A percentile compares a stretch with the other conserved stretches of the same genome.
Evolutionary conservation across 1,140 invertebrate genomes (phyloP).

Genomic region (Drosophila nigromelanica): DNA sequence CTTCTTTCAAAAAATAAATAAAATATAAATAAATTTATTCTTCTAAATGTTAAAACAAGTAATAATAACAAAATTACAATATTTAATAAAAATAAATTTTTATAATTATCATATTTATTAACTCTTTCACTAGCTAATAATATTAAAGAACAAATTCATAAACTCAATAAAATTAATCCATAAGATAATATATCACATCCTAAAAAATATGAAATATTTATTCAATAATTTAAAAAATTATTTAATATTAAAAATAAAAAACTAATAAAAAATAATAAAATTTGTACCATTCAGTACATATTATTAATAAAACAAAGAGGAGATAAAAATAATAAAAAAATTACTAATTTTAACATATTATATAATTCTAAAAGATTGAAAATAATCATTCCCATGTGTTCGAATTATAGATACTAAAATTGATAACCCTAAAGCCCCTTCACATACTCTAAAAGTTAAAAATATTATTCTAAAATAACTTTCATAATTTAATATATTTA

Average conservation of each 20-base stretch:
- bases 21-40: slow-evolving; percentile 87
- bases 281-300: slow-evolving; percentile 78
- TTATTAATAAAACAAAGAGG: slow-evolving; percentile 81
- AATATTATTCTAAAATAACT: slow-evolving; percentile 86
- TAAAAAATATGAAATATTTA: slow-evolving; percentile 83
- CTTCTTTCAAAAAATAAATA: slow-evolving; percentile 88
- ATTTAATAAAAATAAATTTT: slow-evolving; percentile 85
- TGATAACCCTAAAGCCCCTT: slow-evolving; percentile 85
- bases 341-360: slow-evolving; percentile 85
- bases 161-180: slow-evolving; percentile 85
- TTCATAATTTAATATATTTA: slow-evolving; percentile 84
- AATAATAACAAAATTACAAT: slow-evolving; percentile 85
- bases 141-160: slow-evolving; percentile 86
- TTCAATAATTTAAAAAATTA: slow-evolving; percentile 77
- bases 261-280: slow-evolving; percentile 82
- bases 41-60: slow-evolving; percentile 86
- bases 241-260: slow-evolving; percentile 82
- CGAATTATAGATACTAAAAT: slow-evolving; percentile 86
- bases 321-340: slow-evolving; percentile 83
- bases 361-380: slow-evolving; percentile 85
- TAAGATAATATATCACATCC: slow-evolving; percentile 85
- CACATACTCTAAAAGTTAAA: slow-evolving; percentile 86
- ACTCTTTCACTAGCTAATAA: slow-evolving; percentile 84
- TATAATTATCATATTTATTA: slow-evolving; percentile 84
- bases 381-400: slow-evolving; percentile 85